Conservation (phyloP, 2,113 vertebrate species). For the Pedetes capensis region DNA sequence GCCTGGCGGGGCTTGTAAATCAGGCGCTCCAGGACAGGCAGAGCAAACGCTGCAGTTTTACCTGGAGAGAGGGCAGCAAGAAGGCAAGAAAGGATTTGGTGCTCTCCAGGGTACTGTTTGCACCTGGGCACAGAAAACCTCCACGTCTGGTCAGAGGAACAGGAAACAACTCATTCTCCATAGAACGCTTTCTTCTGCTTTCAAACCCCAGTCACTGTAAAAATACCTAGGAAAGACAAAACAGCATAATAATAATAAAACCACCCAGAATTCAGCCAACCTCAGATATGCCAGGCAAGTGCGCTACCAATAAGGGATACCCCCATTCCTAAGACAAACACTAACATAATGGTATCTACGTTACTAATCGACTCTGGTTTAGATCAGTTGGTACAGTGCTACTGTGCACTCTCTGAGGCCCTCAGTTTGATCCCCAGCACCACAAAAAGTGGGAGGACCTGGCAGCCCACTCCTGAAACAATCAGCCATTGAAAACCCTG, state of each 20-base stretch:
- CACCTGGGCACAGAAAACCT: not conserved
- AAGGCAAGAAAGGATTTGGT: not conserved
- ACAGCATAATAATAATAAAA: not conserved
- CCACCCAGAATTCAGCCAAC: not conserved
- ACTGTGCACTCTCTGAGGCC: no score
- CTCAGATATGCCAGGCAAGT: not conserved
- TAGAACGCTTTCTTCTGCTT: not conserved
- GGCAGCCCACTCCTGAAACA: no score
- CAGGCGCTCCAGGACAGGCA: conserved; percentile 95
- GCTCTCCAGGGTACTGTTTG: not conserved
- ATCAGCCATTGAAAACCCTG: no score
- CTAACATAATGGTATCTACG: no score
- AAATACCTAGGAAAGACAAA: not conserved
- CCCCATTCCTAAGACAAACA: not conserved
- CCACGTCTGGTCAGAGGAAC: not conserved
- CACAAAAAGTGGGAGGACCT: no score
- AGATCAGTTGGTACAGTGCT: no score
- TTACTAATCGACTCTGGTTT: no score
- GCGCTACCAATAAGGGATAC: no score
- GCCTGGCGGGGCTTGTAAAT: conserved; percentile 95
- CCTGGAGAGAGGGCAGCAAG: conserved; percentile 80
- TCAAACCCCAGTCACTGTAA: not conserved
- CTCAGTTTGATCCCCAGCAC: no score
- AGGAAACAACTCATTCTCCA: not conserved
- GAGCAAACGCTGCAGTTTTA: conserved; percentile 96